phyloP scores from a whole-genome alignment of 2,888 invertebrate genomes.

The Hylaea fasciaria region DNA sequence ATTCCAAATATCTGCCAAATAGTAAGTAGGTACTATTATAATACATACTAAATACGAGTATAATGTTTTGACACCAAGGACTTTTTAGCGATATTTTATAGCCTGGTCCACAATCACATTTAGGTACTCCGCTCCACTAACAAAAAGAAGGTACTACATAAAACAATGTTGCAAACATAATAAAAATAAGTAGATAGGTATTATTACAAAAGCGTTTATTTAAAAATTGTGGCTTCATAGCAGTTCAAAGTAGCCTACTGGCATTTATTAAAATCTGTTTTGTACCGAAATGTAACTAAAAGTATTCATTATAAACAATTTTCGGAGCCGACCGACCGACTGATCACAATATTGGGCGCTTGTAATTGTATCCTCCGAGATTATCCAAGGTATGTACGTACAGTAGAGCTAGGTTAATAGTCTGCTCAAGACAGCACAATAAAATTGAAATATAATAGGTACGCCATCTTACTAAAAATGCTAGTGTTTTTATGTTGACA shows the following conservation, averaged over 20 bases:
- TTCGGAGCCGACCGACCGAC: conserved; percentile 14
- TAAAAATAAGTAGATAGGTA: too few species aligned
- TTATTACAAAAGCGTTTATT: background rate
- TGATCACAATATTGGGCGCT: conserved; percentile 34
- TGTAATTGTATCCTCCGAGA: conserved; percentile 47
- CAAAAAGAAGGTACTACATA: too few species aligned
- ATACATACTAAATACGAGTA: too few species aligned
- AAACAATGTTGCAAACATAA: too few species aligned
- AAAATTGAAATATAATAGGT: background rate
- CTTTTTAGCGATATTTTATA: too few species aligned
- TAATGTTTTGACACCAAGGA: too few species aligned
- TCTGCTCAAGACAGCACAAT: background rate
- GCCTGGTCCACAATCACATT: too few species aligned
- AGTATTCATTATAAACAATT: conserved; percentile 26
- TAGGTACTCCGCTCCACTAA: too few species aligned
- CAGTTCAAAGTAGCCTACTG: conserved; percentile 3
- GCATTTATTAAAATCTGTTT: conserved; percentile 19
- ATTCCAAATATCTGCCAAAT: too few species aligned
- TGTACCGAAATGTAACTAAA: conserved; percentile 12
- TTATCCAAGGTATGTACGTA: conserved; percentile 31
- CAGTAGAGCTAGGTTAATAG: conserved; percentile 14
- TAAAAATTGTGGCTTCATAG: background rate
- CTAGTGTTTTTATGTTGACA: too few species aligned
- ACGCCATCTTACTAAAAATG: too few species aligned
- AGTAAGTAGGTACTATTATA: too few species aligned